Evolutionary conservation across 2,797 vertebrate species (phyloP).

Genomic region (Syndactyla subalaris): DNA sequence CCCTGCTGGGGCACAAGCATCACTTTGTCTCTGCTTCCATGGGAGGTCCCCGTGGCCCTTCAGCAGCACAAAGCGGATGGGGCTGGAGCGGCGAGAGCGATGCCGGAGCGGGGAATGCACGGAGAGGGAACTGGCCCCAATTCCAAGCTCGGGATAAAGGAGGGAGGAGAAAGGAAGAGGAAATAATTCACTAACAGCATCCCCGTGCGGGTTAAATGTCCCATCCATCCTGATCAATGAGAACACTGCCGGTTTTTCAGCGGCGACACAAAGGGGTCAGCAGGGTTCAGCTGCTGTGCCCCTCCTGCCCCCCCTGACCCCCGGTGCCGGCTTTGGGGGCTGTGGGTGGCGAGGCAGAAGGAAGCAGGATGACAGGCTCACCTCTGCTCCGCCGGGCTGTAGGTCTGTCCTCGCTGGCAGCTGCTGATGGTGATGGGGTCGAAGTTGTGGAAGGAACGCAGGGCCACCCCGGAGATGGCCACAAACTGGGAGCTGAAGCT

Average conservation of each 20-base stretch:
- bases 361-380: conserved; percentile 74
- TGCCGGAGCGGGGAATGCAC: not conserved
- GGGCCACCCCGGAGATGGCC: conserved; percentile 95
- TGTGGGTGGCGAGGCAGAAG: not conserved
- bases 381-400: conserved; percentile 95
- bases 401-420: conserved; percentile 97
- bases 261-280: conserved; percentile 31
- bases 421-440: conserved; percentile 97
- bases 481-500: conserved; percentile 90
- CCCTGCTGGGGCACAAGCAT: not conserved
- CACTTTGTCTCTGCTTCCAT: not conserved
- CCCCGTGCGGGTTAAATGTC: conserved; percentile 64
- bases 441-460: conserved; percentile 98
- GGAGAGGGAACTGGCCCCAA: not conserved
- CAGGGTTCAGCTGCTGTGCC: conserved; percentile 26
- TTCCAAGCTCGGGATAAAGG: conserved; percentile 29
- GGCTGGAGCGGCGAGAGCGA: not conserved
- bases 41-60: not conserved
- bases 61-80: not conserved
- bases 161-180: conserved; percentile 65
- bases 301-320: conserved; percentile 14
- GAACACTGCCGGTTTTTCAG: conserved; percentile 23
- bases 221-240: conserved; percentile 64
- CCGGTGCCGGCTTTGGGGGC: not conserved
- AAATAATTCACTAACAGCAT: conserved; percentile 70